Evolutionary conservation across 2,113 vertebrate species (phyloP).

Genomic region (Actenoides lindsayi): DNA sequence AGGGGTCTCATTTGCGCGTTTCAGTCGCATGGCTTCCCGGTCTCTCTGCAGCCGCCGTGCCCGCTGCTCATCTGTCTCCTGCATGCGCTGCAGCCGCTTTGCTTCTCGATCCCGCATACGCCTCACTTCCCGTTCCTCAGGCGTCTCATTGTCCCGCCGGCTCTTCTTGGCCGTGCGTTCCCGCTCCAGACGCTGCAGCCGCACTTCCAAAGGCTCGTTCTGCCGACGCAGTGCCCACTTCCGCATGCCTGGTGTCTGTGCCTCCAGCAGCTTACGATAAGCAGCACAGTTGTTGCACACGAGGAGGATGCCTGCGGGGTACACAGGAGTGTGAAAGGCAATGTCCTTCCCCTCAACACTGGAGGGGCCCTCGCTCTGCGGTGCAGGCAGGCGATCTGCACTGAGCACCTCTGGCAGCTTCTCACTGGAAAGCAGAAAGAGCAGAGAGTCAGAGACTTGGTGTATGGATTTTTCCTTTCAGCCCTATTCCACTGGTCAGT

Average conservation of each 20-base stretch:
- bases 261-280: conserved; percentile 89
- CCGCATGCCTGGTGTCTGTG: conserved; percentile 81
- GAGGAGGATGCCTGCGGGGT: conserved; percentile 91
- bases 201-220: conserved; percentile 89
- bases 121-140: conserved; percentile 89
- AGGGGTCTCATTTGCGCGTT: conserved; percentile 93
- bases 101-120: conserved; percentile 93
- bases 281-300: conserved; percentile 95
- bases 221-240: conserved; percentile 92
- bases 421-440: conserved; percentile 78
- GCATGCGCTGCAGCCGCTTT: conserved; percentile 95
- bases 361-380: conserved; percentile 75
- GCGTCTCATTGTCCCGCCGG: conserved; percentile 90
- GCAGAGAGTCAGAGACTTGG: not conserved
- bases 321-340: conserved; percentile 84
- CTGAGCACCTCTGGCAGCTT: conserved; percentile 93
- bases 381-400: conserved; percentile 74
- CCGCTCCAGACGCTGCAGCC: conserved; percentile 90
- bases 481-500: not conserved
- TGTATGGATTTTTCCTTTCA: not conserved
- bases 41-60: conserved; percentile 91
- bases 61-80: conserved; percentile 93
- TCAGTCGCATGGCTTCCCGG: conserved; percentile 94
- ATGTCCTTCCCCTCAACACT: conserved; percentile 62
- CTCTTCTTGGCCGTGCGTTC: conserved; percentile 96